Percentiles rank a stretch among this genome's conserved stretches.
Conservation (phyloP, 2,113 vertebrate genomes). For the Silurus meridionalis region DNA sequence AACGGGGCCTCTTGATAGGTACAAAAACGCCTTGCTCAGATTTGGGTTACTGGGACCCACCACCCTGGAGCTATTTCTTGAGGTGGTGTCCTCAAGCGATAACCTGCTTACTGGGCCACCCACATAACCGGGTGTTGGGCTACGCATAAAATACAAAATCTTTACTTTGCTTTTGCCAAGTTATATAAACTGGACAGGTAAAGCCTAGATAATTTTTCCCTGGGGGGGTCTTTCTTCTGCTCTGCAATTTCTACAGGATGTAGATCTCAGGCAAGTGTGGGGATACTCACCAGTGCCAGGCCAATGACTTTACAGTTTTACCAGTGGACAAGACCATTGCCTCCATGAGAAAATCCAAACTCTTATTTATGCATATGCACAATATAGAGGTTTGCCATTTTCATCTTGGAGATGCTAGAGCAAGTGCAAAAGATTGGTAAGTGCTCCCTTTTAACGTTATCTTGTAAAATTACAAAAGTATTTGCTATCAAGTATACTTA, state of each 20-base stretch:
- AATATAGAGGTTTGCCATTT: not conserved
- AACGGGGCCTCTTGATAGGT: not conserved
- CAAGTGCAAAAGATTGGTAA: not conserved
- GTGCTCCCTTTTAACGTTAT: too few relatives aligned
- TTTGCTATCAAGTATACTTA: too few relatives aligned
- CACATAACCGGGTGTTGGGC: not conserved
- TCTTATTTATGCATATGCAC: not conserved
- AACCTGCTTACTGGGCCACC: not conserved
- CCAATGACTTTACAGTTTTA: not conserved
- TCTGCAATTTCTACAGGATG: not conserved
- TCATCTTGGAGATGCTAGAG: not conserved
- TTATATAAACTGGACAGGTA: not conserved
- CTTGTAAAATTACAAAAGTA: too few relatives aligned
- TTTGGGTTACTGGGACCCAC: conserved; percentile 7
- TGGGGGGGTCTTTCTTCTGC: not conserved
- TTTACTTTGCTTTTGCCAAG: not conserved
- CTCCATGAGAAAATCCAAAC: not conserved
- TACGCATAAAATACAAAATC: not conserved
- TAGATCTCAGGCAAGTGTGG: not conserved
- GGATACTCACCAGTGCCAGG: not conserved
- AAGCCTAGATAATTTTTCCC: not conserved
- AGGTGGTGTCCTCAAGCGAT: not conserved
- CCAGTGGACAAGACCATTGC: not conserved
- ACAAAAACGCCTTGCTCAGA: not conserved
- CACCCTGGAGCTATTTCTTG: not conserved